Evolutionary conservation across 2,888 invertebrate genomes (phyloP).

Genomic region (Nemotelus nigrinus): DNA sequence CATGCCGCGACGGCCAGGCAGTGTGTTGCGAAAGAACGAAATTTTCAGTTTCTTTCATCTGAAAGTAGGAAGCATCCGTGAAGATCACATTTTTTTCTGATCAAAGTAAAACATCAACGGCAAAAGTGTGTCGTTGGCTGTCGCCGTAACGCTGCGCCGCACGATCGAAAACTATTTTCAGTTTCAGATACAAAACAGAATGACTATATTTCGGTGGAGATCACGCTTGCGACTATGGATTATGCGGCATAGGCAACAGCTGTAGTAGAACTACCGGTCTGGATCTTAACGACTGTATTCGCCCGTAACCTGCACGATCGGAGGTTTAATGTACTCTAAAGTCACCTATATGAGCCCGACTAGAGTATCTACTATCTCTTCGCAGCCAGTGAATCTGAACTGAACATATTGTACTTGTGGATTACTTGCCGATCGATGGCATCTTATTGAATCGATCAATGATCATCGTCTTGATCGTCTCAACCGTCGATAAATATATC

Average conservation of each 20-base stretch:
- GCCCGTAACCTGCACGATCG: constrained; percentile 17
- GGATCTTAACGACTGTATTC: neutral
- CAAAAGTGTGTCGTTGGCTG: constrained; percentile 36
- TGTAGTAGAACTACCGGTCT: neutral
- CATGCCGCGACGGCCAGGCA: no score
- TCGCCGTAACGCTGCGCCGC: neutral
- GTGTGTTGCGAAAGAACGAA: neutral
- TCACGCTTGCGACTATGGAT: constrained; percentile 15
- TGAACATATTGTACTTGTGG: no score
- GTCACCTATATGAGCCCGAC: neutral
- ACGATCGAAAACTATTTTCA: constrained; percentile 22
- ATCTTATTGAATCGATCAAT: constrained; percentile 26
- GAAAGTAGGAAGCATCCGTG: neutral
- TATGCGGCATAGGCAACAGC: neutral
- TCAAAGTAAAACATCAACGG: neutral
- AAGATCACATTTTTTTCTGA: no score
- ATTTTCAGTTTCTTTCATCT: constrained; percentile 12
- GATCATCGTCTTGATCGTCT: neutral
- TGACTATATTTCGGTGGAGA: neutral
- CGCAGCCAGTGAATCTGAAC: no score
- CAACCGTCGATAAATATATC: constrained; percentile 8
- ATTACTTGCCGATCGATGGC: neutral
- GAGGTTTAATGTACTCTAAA: constrained; percentile 22
- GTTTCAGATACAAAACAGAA: neutral
- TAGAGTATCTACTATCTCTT: no score